Conservation (phyloP, 2,797 vertebrate species). For the Cryptoprocta ferox region DNA sequence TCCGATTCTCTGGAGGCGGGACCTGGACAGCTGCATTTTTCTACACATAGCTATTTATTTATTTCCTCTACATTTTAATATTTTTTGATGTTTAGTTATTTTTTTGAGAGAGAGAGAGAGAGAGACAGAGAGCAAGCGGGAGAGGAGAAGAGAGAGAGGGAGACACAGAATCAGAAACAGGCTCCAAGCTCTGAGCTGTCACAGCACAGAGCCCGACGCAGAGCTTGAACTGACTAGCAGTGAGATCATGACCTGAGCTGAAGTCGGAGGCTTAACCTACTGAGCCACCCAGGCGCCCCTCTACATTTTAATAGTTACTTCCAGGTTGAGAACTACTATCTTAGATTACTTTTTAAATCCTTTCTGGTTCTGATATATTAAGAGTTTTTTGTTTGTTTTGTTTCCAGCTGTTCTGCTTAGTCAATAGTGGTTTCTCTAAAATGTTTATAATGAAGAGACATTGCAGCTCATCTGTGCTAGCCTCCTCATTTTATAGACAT, state of each 20-base stretch:
- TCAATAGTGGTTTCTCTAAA: slow-evolving; percentile 1
- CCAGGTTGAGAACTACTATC: background rate
- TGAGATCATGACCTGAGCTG: no score
- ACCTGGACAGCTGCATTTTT: background rate
- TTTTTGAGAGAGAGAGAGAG: no score
- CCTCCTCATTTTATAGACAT: slow-evolving; percentile 2
- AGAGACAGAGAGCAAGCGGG: no score
- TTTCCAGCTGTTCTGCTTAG: background rate
- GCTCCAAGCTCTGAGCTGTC: no score
- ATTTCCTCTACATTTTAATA: slow-evolving; percentile 39
- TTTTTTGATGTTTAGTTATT: slow-evolving; percentile 19
- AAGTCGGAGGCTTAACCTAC: no score
- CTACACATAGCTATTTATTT: background rate
- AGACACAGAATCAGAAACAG: no score
- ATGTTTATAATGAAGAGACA: background rate
- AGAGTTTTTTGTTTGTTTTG: background rate
- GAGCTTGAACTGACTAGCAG: no score
- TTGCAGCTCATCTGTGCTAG: background rate
- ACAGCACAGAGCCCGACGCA: no score
- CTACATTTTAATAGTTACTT: slow-evolving; percentile 40
- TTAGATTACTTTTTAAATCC: slow-evolving; percentile 13
- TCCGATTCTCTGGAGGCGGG: slow-evolving; percentile 14
- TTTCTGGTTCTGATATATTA: slow-evolving; percentile 18
- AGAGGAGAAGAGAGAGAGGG: no score
- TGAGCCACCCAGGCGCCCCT: background rate